A percentile compares a stretch with the other conserved stretches of the same genome.
Evolutionary conservation across 2,113 vertebrate species (phyloP).

Genomic region (Ameiurus melas): DNA sequence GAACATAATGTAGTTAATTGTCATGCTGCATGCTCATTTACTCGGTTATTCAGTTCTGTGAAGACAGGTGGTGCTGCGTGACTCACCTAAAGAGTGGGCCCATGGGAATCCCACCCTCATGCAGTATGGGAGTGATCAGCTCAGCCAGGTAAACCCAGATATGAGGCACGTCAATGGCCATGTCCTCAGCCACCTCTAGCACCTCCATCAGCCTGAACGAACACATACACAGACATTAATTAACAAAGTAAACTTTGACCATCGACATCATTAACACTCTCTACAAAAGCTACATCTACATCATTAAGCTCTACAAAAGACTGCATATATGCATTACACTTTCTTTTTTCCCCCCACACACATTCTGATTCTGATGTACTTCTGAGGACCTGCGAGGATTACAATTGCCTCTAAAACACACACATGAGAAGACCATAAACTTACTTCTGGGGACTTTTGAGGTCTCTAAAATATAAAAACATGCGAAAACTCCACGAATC

Average conservation of each 20-base stretch:
- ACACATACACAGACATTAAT: neutral
- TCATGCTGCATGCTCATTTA: neutral
- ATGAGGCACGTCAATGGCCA: constrained; percentile 96
- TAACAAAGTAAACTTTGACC: neutral
- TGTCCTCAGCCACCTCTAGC: constrained; percentile 90
- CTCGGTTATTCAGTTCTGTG: neutral
- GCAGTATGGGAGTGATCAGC: constrained; percentile 87
- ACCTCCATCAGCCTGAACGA: constrained; percentile 83
- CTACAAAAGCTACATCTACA: no score
- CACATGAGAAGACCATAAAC: neutral
- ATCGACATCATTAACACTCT: neutral
- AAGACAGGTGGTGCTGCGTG: neutral
- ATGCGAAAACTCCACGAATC: no score
- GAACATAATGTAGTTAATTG: neutral
- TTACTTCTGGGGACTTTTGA: no score
- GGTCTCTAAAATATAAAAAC: no score
- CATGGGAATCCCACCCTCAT: constrained; percentile 89
- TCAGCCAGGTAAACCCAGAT: constrained; percentile 96
- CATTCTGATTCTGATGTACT: neutral
- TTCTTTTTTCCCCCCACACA: neutral
- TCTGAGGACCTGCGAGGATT: neutral
- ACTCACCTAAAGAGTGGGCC: constrained; percentile 87
- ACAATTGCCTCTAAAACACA: neutral
- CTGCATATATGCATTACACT: neutral
- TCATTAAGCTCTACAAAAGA: neutral